phyloP scores from a whole-genome alignment of 2,888 invertebrate species.

The Agriopis leucophaearia region DNA sequence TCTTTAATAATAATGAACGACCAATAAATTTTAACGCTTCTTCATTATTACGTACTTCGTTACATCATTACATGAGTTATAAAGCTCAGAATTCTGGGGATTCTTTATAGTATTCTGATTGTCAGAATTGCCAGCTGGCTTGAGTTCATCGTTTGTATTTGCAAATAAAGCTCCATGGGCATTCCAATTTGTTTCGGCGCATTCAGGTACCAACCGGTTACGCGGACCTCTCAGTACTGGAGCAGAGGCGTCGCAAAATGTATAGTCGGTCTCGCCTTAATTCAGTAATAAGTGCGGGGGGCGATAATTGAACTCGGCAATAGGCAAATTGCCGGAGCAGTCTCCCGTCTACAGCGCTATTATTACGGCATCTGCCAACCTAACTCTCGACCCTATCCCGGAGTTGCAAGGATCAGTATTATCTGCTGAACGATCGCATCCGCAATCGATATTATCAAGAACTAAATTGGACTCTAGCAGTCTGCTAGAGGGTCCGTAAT shows the following conservation, averaged over 20 bases:
- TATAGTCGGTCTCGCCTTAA: constrained; percentile 81
- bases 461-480: constrained; percentile 70
- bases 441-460: constrained; percentile 58
- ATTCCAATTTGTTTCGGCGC: constrained; percentile 45
- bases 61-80: constrained; percentile 39
- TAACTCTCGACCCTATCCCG: constrained; percentile 58
- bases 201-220: constrained; percentile 66
- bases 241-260: constrained; percentile 80
- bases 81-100: background rate
- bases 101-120: constrained; percentile 11
- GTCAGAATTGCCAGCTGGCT: constrained; percentile 5
- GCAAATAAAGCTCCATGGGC: constrained; percentile 7
- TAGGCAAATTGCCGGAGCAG: constrained; percentile 82
- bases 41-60: constrained; percentile 35
- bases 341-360: constrained; percentile 66
- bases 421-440: constrained; percentile 47
- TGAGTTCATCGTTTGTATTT: constrained; percentile 15
- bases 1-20: constrained; percentile 50
- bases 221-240: constrained; percentile 66
- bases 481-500: constrained; percentile 64
- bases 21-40: constrained; percentile 8
- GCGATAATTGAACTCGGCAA: constrained; percentile 85
- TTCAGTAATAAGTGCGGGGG: constrained; percentile 85
- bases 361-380: constrained; percentile 44
- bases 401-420: constrained; percentile 55